phyloP scores from a whole-genome alignment of 2,797 vertebrate species.

The Momotus momota region DNA sequence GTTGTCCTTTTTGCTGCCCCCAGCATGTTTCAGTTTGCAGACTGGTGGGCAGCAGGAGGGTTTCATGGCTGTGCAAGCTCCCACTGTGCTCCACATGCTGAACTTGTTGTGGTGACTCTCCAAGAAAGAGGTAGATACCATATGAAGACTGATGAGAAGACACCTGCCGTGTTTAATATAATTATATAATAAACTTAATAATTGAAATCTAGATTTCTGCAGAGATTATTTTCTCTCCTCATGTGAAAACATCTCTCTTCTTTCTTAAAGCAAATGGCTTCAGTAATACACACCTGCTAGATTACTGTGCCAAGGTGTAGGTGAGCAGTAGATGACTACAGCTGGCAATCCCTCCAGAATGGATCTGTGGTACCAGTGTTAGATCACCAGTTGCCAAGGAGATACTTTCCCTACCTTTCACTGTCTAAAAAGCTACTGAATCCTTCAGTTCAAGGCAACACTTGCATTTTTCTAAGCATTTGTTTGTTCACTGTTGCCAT shows the following conservation, averaged over 20 bases:
- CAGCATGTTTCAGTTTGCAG: not conserved
- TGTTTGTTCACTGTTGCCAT: not conserved
- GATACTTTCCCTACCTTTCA: not conserved
- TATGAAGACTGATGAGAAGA: not conserved
- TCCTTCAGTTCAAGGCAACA: not conserved
- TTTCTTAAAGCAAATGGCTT: not conserved
- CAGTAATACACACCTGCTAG: not conserved
- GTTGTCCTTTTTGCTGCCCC: not conserved
- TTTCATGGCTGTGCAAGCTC: not conserved
- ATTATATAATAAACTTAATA: not conserved
- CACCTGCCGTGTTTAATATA: not conserved
- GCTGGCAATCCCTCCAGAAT: not conserved
- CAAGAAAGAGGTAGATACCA: not conserved
- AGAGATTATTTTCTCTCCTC: not conserved
- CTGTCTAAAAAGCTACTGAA: not conserved
- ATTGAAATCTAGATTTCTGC: not conserved
- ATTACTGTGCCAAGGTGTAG: fast-evolving
- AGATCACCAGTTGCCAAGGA: not conserved
- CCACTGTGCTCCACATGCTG: fast-evolving
- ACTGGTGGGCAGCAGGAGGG: not conserved
- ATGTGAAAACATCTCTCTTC: not conserved
- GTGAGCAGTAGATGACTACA: not conserved
- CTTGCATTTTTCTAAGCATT: not conserved
- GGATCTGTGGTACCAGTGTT: not conserved
- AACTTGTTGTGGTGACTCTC: not conserved